Evolutionary conservation across 2,113 vertebrate genomes (phyloP).

Genomic region (Prunella fulvescens): DNA sequence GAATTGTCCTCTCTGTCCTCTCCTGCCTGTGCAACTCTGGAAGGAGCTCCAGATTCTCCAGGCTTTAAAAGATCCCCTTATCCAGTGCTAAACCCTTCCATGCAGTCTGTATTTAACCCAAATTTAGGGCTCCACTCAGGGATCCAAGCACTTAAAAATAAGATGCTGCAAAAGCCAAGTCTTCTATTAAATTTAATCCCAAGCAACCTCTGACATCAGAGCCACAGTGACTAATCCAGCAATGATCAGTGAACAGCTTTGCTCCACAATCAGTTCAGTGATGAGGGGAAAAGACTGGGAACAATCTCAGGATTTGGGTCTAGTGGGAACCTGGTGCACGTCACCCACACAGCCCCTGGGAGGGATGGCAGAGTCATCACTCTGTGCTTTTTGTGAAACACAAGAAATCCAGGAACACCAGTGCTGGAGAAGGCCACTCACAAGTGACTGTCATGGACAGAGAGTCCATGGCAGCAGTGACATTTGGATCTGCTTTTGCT

Average conservation of each 20-base stretch:
- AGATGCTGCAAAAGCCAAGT: not conserved
- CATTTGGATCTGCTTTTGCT: not conserved
- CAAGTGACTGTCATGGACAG: not conserved
- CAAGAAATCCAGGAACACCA: not conserved
- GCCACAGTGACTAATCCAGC: not conserved
- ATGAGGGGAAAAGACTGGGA: not conserved
- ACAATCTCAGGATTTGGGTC: not conserved
- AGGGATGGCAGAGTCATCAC: not conserved
- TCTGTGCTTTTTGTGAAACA: rapidly evolving
- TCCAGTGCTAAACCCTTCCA: not conserved
- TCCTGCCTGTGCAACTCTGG: not conserved
- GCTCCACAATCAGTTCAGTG: not conserved
- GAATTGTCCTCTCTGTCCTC: not conserved
- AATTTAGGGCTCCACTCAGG: not conserved
- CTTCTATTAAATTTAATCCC: not conserved
- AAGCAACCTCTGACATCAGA: not conserved
- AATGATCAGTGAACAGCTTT: not conserved
- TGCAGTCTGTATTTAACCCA: not conserved
- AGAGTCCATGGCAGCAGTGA: not conserved
- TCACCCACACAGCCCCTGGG: not conserved
- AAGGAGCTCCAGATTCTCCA: not conserved
- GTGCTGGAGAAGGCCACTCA: not conserved
- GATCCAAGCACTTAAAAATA: not conserved
- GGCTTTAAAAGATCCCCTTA: not conserved
- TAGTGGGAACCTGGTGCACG: rapidly evolving